Evolutionary conservation across 2,888 invertebrate genomes (phyloP), one percentile per base, ranked within the genome.

Genomic region (Diarsia dahlii): DNA sequence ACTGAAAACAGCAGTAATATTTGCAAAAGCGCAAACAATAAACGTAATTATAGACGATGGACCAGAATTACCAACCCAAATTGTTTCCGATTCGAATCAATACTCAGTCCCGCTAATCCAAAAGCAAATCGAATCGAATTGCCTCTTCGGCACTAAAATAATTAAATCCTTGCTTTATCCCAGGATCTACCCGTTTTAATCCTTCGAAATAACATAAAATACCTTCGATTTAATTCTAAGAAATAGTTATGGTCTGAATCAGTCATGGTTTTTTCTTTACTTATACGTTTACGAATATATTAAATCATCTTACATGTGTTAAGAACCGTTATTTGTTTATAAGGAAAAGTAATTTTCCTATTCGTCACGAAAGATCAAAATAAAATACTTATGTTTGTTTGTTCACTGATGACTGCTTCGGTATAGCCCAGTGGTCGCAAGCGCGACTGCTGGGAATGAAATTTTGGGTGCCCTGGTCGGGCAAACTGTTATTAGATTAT

Each of bases 71-170:
- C 5, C 46, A 46, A n/a, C 18, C 20, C n/a, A 72, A 72, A 65
- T 50, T 50, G 34, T 34, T n/a, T 52, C 39, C n/a, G 13, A 2
- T 48, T 18, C 23, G 8, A 65, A 80, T 65, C 23, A 39, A 65
- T 78, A 45, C 28, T 72, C 50, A 34, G 34, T 52, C 13, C 39
- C 20, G 54, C 34, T 69, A 62, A 45, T 10, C 20, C 34, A 58
- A 66, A 81, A 8, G 28, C 45, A 58, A 79, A 70, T 63, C 18
- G 28, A 64, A 58, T 64, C 46, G 34, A 15, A 58, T 46, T 56
- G n/a, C 34, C 60, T 52, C 73, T 73, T 78, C 48, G 34, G 46
- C 58, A 52, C 64, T 80, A 58, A 80, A 78, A 73, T 80, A 80
- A 78, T 80, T 48, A 65, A 78, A 80, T 65, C 50, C 45, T 15